These are phyloP conservation scores for Dendroctonus ponderosae DNA, from an alignment of 1,140 invertebrate species.

Conservation along the genomic window DNA sequence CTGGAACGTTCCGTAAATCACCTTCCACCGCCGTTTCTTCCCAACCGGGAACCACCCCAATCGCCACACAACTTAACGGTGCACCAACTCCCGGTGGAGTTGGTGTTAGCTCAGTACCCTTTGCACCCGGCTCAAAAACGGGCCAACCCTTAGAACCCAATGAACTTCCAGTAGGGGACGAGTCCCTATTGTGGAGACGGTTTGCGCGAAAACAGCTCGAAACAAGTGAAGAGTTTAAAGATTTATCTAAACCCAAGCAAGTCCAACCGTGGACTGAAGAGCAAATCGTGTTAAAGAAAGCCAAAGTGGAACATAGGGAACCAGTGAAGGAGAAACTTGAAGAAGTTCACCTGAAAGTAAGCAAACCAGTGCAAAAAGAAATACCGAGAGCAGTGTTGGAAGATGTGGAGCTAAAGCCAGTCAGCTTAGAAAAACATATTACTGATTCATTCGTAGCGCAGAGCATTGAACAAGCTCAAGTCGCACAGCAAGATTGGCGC, in stretches of 20 bases:
- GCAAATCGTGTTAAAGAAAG: constrained; percentile 51
- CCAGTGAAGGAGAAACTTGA: constrained; percentile 47
- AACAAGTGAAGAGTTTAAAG: constrained; percentile 13
- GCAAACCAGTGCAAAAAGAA: constrained; percentile 42
- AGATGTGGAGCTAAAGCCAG: constrained; percentile 37
- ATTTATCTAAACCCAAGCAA: constrained; percentile 22
- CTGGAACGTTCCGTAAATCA: constrained; percentile 40
- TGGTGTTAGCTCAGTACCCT: constrained; percentile 26
- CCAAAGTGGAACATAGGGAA: constrained; percentile 48
- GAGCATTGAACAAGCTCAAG: too few relatives aligned
- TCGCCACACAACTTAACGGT: not conserved
- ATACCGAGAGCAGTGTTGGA: constrained; percentile 46
- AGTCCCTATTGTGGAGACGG: constrained; percentile 56
- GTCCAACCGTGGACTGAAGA: constrained; percentile 52
- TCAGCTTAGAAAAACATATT: constrained; percentile 4
- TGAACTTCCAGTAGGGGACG: constrained; percentile 54
- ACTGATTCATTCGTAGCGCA: too few relatives aligned
- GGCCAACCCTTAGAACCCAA: constrained; percentile 49
- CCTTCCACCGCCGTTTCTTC: constrained; percentile 29
- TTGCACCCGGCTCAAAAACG: constrained; percentile 33
- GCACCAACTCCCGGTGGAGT: constrained; percentile 17
- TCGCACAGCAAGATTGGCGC: too few relatives aligned
- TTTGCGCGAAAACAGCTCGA: constrained; percentile 13
- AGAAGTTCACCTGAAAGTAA: constrained; percentile 39
- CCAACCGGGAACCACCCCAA: constrained; percentile 18